Evolutionary conservation across 1,140 invertebrate genomes (phyloP), one percentile per base, ranked within the genome.

Genomic region (Stegodyphus mimosarum): DNA sequence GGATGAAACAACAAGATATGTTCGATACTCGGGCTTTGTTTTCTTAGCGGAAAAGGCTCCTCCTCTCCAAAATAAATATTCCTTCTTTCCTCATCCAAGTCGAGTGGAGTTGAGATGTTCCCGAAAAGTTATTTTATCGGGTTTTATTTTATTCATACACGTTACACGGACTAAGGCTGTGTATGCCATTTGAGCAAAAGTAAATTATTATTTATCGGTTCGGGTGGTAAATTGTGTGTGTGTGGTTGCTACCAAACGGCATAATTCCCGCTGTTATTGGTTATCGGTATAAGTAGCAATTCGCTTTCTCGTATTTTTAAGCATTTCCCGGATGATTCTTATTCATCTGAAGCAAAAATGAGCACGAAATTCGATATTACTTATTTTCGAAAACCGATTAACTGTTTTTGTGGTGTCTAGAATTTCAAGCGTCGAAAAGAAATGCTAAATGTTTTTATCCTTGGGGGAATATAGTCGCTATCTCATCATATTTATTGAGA

Each of bases 1-100:
- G 80, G 60, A 83, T 83, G 80, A 83, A 83, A 83, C 80, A 74
- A 83, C 80, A 83, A 83, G 80, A 83, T 83, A 83, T 83, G 60
- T 74, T 83, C 80, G 71, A 74, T 74, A 83, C 80, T 83, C 74
- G 11, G 53, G 70, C 71, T 83, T 83, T 83, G 71, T 74, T 83
- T 83, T 83, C 80, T 74, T 83, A 48, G 53, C 53, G 13, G 69
- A 18, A 64, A 18, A 10, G 48, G 6, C 13, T 33, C 13, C n/a
- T 49, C 17, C 55, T 60, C 13, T 60, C 71, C 80, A 74, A 83
- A 83, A 83, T 83, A 83, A 83, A 83, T 83, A 83, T 71, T 60
- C 55, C 69, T 60, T 33, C 33, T 53, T 49, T 51, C 52, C 67
- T 11, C 66, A 72, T 33, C 55, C 18, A 51, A 83, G 72, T 64